Percentiles rank a stretch among this genome's conserved stretches.
phyloP scores from a whole-genome alignment of 2,113 vertebrate genomes.

The Oncorhynchus mykiss region DNA sequence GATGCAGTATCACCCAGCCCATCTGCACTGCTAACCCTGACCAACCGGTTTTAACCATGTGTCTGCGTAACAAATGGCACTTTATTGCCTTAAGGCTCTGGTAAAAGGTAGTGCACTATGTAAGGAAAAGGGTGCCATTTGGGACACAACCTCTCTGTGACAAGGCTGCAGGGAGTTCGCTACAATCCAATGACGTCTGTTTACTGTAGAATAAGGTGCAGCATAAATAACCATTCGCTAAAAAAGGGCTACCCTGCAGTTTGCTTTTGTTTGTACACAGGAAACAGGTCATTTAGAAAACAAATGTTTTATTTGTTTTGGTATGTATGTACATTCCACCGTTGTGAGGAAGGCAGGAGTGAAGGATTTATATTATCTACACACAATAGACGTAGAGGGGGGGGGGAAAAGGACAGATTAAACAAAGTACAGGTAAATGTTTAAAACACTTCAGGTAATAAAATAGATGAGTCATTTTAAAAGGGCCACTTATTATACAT shows the following conservation, averaged over 20 bases:
- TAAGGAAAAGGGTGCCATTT: too few species aligned
- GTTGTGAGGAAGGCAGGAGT: too few species aligned
- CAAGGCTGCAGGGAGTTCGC: background rate
- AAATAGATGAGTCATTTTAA: background rate
- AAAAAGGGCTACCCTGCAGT: too few species aligned
- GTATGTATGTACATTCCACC: too few species aligned
- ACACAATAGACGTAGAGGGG: background rate
- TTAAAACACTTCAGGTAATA: background rate
- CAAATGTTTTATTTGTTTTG: too few species aligned
- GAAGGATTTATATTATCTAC: background rate
- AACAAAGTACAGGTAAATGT: background rate
- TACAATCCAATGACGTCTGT: background rate
- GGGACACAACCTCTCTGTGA: background rate
- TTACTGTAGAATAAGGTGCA: background rate
- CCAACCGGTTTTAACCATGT: slow-evolving; percentile 43
- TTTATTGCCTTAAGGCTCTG: too few species aligned
- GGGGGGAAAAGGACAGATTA: background rate
- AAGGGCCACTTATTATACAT: background rate
- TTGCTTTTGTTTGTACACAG: background rate
- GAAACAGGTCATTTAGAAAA: background rate
- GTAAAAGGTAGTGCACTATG: too few species aligned
- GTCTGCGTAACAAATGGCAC: too few species aligned
- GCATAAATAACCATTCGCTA: too few species aligned
- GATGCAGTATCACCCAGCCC: slow-evolving; percentile 19
- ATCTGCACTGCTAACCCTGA: slow-evolving; percentile 15